Evolutionary conservation across 2,113 vertebrate genomes (phyloP).

Genomic region (Atherinomorus stipes): DNA sequence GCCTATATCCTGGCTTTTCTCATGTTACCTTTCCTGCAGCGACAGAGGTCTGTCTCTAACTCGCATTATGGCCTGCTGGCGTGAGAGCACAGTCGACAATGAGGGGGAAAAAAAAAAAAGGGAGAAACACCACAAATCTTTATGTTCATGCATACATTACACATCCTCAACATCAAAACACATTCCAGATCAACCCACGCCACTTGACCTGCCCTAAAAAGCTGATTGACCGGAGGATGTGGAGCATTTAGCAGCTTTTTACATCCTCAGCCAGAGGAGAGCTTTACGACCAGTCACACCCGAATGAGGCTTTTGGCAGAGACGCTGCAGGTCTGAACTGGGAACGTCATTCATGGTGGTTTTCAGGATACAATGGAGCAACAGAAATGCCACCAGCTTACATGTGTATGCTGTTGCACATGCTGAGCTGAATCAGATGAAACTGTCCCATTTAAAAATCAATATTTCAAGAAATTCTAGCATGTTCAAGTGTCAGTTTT

Average conservation of each 20-base stretch:
- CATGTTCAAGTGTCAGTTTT: too few relatives aligned
- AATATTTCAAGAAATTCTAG: too few relatives aligned
- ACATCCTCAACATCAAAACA: background rate
- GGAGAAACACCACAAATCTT: background rate
- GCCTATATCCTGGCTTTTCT: slow-evolving; percentile 35
- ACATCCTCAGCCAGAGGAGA: background rate
- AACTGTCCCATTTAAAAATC: too few relatives aligned
- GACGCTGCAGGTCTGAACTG: background rate
- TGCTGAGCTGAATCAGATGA: too few relatives aligned
- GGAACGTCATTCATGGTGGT: background rate
- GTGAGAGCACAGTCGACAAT: background rate
- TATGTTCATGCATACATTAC: background rate
- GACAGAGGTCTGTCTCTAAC: slow-evolving; percentile 19
- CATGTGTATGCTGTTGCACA: background rate
- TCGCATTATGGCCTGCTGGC: background rate
- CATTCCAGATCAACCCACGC: background rate
- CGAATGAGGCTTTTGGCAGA: slow-evolving; percentile 31
- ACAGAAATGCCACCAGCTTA: background rate
- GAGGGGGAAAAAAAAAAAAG: background rate
- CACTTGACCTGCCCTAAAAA: background rate
- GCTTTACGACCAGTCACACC: slow-evolving; percentile 23
- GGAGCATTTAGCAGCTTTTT: background rate
- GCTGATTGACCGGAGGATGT: background rate
- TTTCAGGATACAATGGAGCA: background rate
- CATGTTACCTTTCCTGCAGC: slow-evolving; percentile 51